phyloP scores from a whole-genome alignment of 2,797 vertebrate genomes.

The Melopsittacus undulatus region DNA sequence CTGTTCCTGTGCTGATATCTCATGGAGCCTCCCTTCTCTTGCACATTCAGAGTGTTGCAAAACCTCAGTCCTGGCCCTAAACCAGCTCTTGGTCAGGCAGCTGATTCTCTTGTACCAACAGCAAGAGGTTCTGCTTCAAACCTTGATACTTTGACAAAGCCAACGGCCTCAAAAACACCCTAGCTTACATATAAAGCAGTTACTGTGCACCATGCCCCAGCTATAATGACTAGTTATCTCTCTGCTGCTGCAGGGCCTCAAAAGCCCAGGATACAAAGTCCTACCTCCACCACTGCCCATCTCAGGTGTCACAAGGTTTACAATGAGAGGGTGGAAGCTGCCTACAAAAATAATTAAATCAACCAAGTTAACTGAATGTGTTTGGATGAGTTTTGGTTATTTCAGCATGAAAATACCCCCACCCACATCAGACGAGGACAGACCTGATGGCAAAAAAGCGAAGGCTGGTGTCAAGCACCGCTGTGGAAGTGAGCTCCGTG shows the following conservation, averaged over 20 bases:
- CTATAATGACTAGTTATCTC: accelerated
- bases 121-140: neutral
- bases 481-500: neutral
- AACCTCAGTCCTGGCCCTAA: neutral
- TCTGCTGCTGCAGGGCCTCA: neutral
- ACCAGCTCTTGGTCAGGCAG: neutral
- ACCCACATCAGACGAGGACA: neutral
- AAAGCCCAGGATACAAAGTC: neutral
- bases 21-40: neutral
- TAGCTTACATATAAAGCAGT: neutral
- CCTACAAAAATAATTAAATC: neutral
- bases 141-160: neutral
- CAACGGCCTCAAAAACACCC: neutral
- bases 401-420: neutral
- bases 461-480: neutral
- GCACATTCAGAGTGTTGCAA: neutral
- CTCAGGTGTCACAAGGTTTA: neutral
- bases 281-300: accelerated
- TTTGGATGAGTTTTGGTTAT: neutral
- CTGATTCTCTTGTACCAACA: neutral
- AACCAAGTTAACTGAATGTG: neutral
- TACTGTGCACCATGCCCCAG: accelerated
- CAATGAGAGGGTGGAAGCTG: neutral
- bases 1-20: neutral
- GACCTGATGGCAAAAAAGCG: accelerated